phyloP scores from a whole-genome alignment of 2,797 vertebrate genomes.

The Trichosurus vulpecula region DNA sequence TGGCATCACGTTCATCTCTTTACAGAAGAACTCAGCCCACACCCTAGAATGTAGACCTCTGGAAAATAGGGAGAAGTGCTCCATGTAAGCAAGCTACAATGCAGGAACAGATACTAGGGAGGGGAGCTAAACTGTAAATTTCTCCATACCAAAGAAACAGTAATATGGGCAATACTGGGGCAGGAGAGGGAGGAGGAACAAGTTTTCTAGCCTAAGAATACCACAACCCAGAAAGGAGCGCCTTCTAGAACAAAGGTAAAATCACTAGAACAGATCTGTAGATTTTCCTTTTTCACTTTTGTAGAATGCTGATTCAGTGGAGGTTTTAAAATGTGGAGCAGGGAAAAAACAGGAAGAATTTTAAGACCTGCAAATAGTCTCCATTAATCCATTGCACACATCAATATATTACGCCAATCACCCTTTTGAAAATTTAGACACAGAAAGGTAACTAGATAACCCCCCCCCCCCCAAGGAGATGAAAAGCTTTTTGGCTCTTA shows the following conservation, averaged over 20 bases:
- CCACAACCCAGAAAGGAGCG: constrained; percentile 78
- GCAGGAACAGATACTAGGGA: constrained; percentile 83
- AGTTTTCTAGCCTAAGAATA: constrained; percentile 78
- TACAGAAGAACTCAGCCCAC: constrained; percentile 88
- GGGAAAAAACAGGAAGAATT: constrained; percentile 77
- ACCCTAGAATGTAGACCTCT: constrained; percentile 84
- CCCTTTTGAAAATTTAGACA: constrained; percentile 80
- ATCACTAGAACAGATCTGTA: constrained; percentile 72
- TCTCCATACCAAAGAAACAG: constrained; percentile 81
- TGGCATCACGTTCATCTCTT: constrained; percentile 89
- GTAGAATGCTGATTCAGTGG: constrained; percentile 75
- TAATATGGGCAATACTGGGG: constrained; percentile 70
- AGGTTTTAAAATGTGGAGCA: constrained; percentile 60
- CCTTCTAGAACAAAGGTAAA: constrained; percentile 78
- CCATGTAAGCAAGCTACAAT: constrained; percentile 85
- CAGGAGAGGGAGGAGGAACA: constrained; percentile 48
- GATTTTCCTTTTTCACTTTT: constrained; percentile 70
- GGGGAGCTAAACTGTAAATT: constrained; percentile 80
- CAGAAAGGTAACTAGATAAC: constrained; percentile 80
- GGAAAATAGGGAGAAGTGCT: constrained; percentile 82
- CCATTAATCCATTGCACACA: constrained; percentile 85
- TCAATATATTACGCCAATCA: constrained; percentile 81
- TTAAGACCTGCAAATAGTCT: constrained; percentile 82
- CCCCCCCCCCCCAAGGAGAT: constrained; percentile 75
- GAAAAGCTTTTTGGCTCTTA: constrained; percentile 82